Conservation (phyloP, 2,113 vertebrate genomes). For the Ciconia stormi region DNA sequence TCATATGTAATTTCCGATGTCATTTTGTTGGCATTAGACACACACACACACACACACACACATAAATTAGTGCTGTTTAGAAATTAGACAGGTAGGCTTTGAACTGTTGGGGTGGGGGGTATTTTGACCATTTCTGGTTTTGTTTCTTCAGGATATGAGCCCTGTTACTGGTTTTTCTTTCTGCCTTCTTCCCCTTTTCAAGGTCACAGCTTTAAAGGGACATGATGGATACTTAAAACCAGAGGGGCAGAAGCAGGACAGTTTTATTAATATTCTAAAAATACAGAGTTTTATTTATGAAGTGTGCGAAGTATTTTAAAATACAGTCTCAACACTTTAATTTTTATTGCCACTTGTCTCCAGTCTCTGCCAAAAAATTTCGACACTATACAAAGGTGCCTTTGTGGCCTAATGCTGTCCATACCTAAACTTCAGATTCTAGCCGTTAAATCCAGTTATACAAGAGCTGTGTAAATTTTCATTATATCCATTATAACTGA, state of each 20-base stretch:
- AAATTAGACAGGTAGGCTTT: neutral
- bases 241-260: neutral
- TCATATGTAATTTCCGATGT: neutral
- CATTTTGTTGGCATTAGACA: neutral
- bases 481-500: slow-evolving; percentile 23
- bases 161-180: neutral
- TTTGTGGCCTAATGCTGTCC: slow-evolving; percentile 42
- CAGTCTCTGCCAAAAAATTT: slow-evolving; percentile 11
- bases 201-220: slow-evolving; percentile 8
- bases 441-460: neutral
- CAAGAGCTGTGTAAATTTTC: slow-evolving; percentile 50
- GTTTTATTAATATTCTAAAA: slow-evolving; percentile 65
- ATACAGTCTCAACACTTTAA: slow-evolving; percentile 62
- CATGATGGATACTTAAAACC: neutral
- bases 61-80: neutral
- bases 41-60: neutral
- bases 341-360: slow-evolving; percentile 67
- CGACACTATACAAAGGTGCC: slow-evolving; percentile 31
- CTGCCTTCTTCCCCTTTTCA: neutral
- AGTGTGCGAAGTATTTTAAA: slow-evolving; percentile 58
- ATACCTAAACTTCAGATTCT: slow-evolving; percentile 16
- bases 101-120: neutral
- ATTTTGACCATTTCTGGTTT: neutral
- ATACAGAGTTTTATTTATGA: slow-evolving; percentile 56
- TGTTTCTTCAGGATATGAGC: neutral